Conservation (phyloP, 1,140 invertebrate genomes). For the Daktulosphaira vitifoliae region DNA sequence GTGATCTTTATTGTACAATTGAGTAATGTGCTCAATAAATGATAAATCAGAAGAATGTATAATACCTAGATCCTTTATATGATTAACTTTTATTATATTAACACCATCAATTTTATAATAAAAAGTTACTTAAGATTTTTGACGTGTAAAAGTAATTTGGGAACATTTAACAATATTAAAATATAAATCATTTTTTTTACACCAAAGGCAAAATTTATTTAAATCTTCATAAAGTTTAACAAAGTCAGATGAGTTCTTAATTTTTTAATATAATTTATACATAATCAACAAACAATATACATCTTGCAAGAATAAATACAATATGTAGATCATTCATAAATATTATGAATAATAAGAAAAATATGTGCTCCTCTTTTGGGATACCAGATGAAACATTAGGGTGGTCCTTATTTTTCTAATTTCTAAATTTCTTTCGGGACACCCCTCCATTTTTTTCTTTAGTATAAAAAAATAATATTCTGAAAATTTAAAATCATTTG, state of each 20-base stretch:
- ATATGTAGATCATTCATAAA: neutral
- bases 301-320: neutral
- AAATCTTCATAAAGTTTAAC: neutral
- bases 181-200: no score
- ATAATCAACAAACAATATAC: neutral
- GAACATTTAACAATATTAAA: no score
- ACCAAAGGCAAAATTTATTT: no score
- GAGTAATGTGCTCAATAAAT: neutral
- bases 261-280: neutral
- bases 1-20: neutral
- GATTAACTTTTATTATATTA: neutral
- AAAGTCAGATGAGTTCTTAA: neutral
- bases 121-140: no score
- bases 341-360: neutral
- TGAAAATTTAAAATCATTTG: no score
- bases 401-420: no score
- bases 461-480: no score
- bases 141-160: no score
- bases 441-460: no score
- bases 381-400: no score
- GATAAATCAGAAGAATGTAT: neutral
- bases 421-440: no score
- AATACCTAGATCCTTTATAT: neutral
- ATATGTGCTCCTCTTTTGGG: neutral
- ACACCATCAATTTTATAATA: no score